Evolutionary conservation across 2,113 vertebrate genomes (phyloP), one percentile per base, ranked within the genome.

Genomic region (Lampris incognitus): DNA sequence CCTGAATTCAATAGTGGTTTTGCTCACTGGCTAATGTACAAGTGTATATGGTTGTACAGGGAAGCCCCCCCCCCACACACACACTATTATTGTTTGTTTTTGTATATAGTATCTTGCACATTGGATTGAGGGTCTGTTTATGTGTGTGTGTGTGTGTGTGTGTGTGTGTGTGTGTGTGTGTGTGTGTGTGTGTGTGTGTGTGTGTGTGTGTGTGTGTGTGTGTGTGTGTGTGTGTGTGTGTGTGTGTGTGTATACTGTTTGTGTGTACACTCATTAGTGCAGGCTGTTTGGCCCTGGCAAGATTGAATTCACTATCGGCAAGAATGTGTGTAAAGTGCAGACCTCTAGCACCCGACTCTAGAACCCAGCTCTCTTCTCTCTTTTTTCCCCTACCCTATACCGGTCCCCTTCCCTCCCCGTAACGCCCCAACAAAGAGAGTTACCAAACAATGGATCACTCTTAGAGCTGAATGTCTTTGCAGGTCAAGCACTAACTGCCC

Each of bases 401-500:
- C 82, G 90, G 93, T 24, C 91, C 88, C 84, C 82, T 90, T 88
- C 81, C 83, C 85, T 84, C 91, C 90, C 84, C 85, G 81, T 90
- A 92, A 92, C 83, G 81, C 79, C 85, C 78, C 85, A 94, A 95
- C 93, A 94, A 95, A 92, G 92, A 94, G 90, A 93, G 65, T 88
- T 87, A 87, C 92, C 89, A 93, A 94, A 94, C 93, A 93, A 94
- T 92, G 90, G 75, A 85, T 77, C 88, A 93, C 86, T 93, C 94
- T 92, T 79, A 91, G 84, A 91, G 92, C 89, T 92, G 88, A 94
- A 94, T 92, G 90, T 81, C 87, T 92, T 93, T 80, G 85, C 86
- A 81, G 91, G 92, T 95, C 89, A 95, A 93, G 93, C 92, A 94
- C 88, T 94, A 92, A 92, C 89, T 36, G 39, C 72, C 84, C 83